Percentiles rank a stretch among this genome's conserved stretches.
phyloP scores from a whole-genome alignment of 2,888 invertebrate genomes.

The Epinotia nisella region DNA sequence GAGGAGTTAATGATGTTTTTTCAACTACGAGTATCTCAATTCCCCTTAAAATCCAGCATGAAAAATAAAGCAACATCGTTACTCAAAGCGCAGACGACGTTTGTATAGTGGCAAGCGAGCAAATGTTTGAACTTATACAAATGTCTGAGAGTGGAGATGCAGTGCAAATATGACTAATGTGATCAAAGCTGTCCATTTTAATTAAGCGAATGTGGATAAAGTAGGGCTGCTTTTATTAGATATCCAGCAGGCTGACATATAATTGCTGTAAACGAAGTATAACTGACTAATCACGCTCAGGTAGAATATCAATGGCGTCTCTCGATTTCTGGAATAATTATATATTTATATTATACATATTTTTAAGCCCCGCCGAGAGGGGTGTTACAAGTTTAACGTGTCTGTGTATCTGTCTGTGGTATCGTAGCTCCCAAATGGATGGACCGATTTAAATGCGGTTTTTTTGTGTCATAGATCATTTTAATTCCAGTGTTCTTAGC shows the following conservation, averaged over 20 bases:
- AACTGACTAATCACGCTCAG: not conserved
- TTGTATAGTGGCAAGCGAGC: constrained; percentile 67
- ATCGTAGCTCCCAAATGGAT: too few relatives aligned
- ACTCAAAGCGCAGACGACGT: constrained; percentile 62
- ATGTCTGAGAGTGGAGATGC: constrained; percentile 65
- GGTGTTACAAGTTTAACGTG: too few relatives aligned
- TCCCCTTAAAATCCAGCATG: constrained; percentile 7
- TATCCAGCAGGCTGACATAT: not conserved
- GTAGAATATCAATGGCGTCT: too few relatives aligned
- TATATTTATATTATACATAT: too few relatives aligned
- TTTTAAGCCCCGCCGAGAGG: too few relatives aligned
- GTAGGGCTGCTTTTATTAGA: constrained; percentile 38
- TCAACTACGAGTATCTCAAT: not conserved
- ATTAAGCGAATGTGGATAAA: constrained; percentile 51
- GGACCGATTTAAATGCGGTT: too few relatives aligned
- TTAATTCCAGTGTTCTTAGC: too few relatives aligned
- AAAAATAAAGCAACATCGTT: constrained; percentile 32
- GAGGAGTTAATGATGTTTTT: constrained; percentile 18
- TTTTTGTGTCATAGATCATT: too few relatives aligned
- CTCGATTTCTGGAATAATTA: too few relatives aligned
- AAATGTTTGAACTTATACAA: constrained; percentile 74
- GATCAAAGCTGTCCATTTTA: constrained; percentile 59
- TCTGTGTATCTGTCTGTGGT: too few relatives aligned
- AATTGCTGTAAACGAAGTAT: not conserved
- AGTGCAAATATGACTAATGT: constrained; percentile 61